Evolutionary conservation across 1,140 invertebrate genomes (phyloP), one percentile per base, ranked within the genome.

Genomic region (Panagrolaimus sp.): DNA sequence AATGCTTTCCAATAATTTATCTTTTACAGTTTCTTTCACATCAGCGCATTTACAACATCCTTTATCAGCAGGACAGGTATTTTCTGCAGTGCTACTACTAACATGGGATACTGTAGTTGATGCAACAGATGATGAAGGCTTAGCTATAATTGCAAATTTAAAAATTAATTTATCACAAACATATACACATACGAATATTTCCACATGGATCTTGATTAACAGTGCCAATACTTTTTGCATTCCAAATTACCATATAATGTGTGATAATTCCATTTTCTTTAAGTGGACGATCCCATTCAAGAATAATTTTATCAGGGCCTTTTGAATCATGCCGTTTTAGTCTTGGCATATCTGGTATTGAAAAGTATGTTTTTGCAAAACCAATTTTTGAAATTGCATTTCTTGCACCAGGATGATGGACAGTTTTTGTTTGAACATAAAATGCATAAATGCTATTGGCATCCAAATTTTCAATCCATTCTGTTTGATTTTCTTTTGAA

Each of bases 201-300:
- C 32, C 32, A 38, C 32, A 38, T 38, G 32, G 32, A 38, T 38
- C 32, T 38, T 38, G 32, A 38, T 38, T 38, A 7, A 38, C 7
- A 38, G 2, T 38, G 2, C 32, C 32, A 38, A 38, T 38, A 38
- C 32, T 38, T 38, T 38, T 38, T 38, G 32, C 52, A 58, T 47
- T 76, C 85, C 83, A 78, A 83, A 76, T 86, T 2, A 96, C 87
- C 26, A 87, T 85, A 84, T 95, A 96, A 77, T 89, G 85, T 0
- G 88, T 89, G 2, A 96, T 87, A 73, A 89, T 89, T 10, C 94
- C 93, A 84, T 94, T 91, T 0, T 90, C 89, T 43, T 87, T 77
- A 0, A 83, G 68, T 0, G 92, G 92, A n/a, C 89, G 88, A 67
- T 86, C 77, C 94, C 93, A 96, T 12, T 84, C 85, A 15, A 96